Conservation (phyloP, 2,113 vertebrate genomes). For the Pavo muticus region DNA sequence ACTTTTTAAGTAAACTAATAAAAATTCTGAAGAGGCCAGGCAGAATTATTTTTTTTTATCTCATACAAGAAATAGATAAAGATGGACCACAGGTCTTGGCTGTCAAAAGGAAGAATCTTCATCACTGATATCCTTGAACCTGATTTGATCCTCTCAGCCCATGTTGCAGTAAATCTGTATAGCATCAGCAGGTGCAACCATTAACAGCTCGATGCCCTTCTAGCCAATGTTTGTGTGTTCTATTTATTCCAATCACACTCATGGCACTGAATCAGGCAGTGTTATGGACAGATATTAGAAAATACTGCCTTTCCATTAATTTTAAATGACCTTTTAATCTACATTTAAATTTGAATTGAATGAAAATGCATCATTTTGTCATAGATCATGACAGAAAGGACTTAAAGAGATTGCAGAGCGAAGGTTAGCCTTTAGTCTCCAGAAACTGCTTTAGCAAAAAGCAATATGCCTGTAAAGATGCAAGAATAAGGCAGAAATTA, state of each 20-base stretch:
- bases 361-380: conserved; percentile 72
- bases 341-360: conserved; percentile 72
- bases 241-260: conserved; percentile 69
- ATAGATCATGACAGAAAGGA: conserved; percentile 24
- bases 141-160: conserved; percentile 51
- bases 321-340: conserved; percentile 79
- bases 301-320: conserved; percentile 77
- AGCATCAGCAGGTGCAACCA: conserved; percentile 79
- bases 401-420: not conserved
- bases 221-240: conserved; percentile 60
- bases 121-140: conserved; percentile 88
- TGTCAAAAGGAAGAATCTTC: conserved; percentile 85
- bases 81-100: conserved; percentile 73
- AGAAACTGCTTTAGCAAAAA: conserved; percentile 22
- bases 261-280: conserved; percentile 53
- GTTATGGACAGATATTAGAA: conserved; percentile 73
- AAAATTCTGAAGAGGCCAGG: conserved; percentile 4
- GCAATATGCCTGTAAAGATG: conserved; percentile 26
- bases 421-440: conserved; percentile 46
- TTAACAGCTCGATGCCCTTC: conserved; percentile 68
- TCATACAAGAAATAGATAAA: not conserved
- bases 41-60: not conserved
- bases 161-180: conserved; percentile 83
- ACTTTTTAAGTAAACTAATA: not conserved
- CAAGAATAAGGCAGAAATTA: conserved; percentile 45